Percentiles rank a stretch among this genome's conserved stretches.
phyloP scores from a whole-genome alignment of 2,113 vertebrate genomes.

The Calidris pygmaea region DNA sequence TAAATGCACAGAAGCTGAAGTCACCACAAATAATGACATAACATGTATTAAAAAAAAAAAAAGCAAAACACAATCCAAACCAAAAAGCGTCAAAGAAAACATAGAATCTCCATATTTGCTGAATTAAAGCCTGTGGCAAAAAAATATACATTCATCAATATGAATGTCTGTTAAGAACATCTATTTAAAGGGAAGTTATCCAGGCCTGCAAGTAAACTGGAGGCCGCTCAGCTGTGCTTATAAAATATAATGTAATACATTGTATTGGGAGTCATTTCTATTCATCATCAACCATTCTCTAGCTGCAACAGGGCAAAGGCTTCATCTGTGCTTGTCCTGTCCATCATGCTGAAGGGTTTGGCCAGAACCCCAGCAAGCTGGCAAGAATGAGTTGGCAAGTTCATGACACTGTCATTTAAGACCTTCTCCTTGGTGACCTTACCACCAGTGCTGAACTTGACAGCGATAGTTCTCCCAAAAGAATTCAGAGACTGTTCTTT shows the following conservation, averaged over 20 bases:
- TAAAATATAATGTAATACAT: background rate
- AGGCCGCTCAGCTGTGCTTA: background rate
- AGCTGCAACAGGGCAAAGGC: background rate
- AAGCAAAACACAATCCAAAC: background rate
- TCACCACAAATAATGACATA: background rate
- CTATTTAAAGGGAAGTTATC: background rate
- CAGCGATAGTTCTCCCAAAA: background rate
- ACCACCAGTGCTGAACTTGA: background rate
- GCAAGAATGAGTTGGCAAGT: conserved; percentile 33
- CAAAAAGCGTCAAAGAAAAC: background rate
- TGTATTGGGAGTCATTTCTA: background rate
- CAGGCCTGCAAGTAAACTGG: background rate
- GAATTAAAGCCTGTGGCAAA: background rate
- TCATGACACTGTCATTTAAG: conserved; percentile 55
- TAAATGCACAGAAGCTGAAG: background rate
- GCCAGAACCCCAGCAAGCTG: background rate
- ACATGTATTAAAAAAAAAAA: no score
- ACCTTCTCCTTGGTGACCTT: background rate
- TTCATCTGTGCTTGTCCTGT: background rate
- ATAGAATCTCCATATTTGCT: background rate
- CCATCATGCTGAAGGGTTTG: background rate
- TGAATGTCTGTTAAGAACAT: background rate
- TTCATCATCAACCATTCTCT: background rate
- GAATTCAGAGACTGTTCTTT: background rate
- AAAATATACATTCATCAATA: accelerated